These are phyloP conservation scores for Benthosema pterotum DNA, from an alignment of 2,797 vertebrate genomes.

Conservation along the genomic window DNA sequence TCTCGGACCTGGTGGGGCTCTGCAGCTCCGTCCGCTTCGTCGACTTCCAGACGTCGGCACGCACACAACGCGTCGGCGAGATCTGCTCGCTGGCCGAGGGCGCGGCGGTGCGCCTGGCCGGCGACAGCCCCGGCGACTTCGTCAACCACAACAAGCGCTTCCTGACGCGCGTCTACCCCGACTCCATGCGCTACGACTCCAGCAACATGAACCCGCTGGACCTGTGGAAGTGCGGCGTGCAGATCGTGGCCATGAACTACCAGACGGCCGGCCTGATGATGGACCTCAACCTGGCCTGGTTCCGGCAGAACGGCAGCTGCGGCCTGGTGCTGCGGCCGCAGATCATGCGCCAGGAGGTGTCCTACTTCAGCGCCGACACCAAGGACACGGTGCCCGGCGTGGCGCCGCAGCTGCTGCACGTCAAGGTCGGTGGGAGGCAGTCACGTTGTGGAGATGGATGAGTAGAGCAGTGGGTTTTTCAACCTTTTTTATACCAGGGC, in stretches of 20 bases:
- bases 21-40: slow-evolving; percentile 87
- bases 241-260: slow-evolving; percentile 95
- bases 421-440: slow-evolving; percentile 82
- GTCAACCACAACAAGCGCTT: slow-evolving; percentile 95
- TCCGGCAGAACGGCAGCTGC: slow-evolving; percentile 92
- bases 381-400: slow-evolving; percentile 92
- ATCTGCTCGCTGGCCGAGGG: slow-evolving; percentile 90
- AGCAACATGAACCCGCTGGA: slow-evolving; percentile 97
- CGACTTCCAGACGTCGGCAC: slow-evolving; percentile 87
- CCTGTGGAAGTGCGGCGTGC: slow-evolving; percentile 94
- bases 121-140: slow-evolving; percentile 88
- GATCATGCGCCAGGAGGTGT: slow-evolving; percentile 94
- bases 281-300: slow-evolving; percentile 95
- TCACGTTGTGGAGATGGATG: no score
- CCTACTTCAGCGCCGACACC: slow-evolving; percentile 93
- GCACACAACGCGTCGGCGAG: slow-evolving; percentile 90
- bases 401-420: slow-evolving; percentile 93
- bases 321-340: slow-evolving; percentile 91
- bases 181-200: slow-evolving; percentile 90
- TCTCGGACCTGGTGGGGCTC: slow-evolving; percentile 89
- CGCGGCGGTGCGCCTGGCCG: slow-evolving; percentile 85
- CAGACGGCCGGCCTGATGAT: slow-evolving; percentile 95
- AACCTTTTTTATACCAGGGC: no score
- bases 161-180: slow-evolving; percentile 89
- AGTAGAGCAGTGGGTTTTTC: no score